Base-by-base conservation (phyloP, 2,888 invertebrate species). In the Julus scandinavius region DNA sequence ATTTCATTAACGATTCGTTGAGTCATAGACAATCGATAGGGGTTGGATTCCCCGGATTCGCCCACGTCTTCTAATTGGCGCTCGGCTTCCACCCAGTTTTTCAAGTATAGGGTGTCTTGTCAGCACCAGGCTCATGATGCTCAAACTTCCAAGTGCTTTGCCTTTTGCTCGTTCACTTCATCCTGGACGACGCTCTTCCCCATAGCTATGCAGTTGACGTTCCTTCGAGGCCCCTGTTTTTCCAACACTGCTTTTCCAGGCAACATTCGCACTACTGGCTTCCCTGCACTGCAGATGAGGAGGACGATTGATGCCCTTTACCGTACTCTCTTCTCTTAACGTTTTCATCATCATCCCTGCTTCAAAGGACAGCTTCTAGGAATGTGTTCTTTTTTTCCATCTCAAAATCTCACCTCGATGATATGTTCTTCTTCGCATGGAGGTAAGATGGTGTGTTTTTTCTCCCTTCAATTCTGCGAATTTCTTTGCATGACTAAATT, bases 1-100 rank as follows among this genome's bases (percentile, higher is more conserved):
- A 85, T 85, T 85, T 85, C 85, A 85, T 85, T 85, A 85, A 85
- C 85, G 85, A 85, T 85, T 85, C 85, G 85, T 85, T 85, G 85
- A 85, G 85, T 85, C 85, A 85, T 85, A 85, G 85, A 85, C 85
- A 85, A 85, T 85, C 85, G 85, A 85, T 85, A 85, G 7, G n/a
- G 72, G 72, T 29, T 72, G 72, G 72, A 72, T 72, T 72, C 72
- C 72, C 72, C 72, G 72, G 72, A 72, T 72, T 72, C 72, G 72
- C 72, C 72, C 72, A 7, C 29, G 72, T 29, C 72, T 72, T 72
- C 72, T 72, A 72, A 72, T 72, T 72, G 72, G 72, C 72, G 72
- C 72, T 20, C 72, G 29, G 72, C 72, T 72, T 72, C 72, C 72
- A 72, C 72, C 72, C 72, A 72, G 20, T 72, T 29, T 29, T 29